phyloP scores from a whole-genome alignment of 2,797 vertebrate genomes.

The Accipiter minullus region DNA sequence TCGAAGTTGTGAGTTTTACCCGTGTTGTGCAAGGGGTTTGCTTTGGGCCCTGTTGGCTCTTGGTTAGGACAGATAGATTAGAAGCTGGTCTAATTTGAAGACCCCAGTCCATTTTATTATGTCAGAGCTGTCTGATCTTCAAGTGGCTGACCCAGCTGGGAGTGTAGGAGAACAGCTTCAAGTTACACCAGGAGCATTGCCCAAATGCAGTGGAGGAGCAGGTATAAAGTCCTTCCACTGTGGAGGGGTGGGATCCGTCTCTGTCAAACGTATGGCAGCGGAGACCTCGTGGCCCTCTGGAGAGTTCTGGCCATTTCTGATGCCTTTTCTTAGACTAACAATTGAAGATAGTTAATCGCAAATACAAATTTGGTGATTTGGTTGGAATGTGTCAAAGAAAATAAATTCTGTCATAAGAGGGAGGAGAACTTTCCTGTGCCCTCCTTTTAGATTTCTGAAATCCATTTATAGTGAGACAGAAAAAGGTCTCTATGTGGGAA shows the following conservation, averaged over 20 bases:
- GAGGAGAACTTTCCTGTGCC: background rate
- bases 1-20: background rate
- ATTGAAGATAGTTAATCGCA: background rate
- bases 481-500: background rate
- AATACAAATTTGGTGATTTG: background rate
- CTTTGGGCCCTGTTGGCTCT: background rate
- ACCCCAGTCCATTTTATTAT: background rate
- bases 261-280: background rate
- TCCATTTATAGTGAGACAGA: background rate
- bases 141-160: background rate
- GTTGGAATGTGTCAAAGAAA: background rate
- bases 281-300: background rate
- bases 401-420: background rate
- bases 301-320: background rate
- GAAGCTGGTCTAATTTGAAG: background rate
- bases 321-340: background rate
- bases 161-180: background rate
- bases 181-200: background rate
- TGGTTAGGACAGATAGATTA: background rate
- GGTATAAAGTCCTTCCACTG: background rate
- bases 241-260: background rate
- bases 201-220: background rate
- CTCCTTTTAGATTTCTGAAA: background rate
- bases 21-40: background rate
- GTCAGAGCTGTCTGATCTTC: background rate